Conservation (phyloP, 2,797 vertebrate species). For the Tadarida brasiliensis region DNA sequence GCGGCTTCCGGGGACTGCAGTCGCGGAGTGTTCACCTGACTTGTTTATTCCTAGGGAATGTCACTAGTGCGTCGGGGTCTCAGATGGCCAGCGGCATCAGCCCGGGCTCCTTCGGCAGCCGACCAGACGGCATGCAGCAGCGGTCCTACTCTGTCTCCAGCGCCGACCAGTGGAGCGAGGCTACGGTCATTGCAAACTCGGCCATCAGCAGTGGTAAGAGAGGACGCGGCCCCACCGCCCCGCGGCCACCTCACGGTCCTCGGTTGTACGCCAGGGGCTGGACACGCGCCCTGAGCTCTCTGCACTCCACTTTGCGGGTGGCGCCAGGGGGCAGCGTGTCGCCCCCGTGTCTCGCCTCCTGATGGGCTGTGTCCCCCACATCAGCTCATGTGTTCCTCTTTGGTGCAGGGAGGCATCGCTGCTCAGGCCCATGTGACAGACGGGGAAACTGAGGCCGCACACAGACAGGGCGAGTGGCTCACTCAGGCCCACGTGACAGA, state of each 20-base stretch:
- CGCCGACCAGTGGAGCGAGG: constrained; percentile 98
- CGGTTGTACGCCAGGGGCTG: background rate
- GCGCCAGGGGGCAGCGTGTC: rapidly evolving
- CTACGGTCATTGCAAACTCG: constrained; percentile 97
- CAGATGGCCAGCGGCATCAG: constrained; percentile 97
- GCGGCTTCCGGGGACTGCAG: constrained; percentile 69
- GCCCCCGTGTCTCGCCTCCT: rapidly evolving
- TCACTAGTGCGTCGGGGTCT: constrained; percentile 94
- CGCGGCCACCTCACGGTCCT: constrained; percentile 25
- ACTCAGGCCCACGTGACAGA: rapidly evolving
- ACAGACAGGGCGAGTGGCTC: background rate
- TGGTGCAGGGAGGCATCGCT: background rate
- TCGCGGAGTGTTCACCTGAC: constrained; percentile 82
- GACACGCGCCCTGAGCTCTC: background rate
- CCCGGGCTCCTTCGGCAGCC: constrained; percentile 95
- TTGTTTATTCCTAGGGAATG: constrained; percentile 91
- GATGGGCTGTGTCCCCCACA: rapidly evolving
- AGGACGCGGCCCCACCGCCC: constrained; percentile 55
- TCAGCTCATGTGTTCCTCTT: background rate
- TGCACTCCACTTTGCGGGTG: rapidly evolving
- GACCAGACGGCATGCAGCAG: constrained; percentile 96
- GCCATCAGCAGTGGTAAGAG: constrained; percentile 96
- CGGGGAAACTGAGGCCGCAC: background rate
- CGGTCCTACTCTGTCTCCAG: constrained; percentile 98
- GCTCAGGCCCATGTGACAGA: background rate